Base-by-base conservation (phyloP, 2,113 vertebrate species). In the Corythornis vintsioides region DNA sequence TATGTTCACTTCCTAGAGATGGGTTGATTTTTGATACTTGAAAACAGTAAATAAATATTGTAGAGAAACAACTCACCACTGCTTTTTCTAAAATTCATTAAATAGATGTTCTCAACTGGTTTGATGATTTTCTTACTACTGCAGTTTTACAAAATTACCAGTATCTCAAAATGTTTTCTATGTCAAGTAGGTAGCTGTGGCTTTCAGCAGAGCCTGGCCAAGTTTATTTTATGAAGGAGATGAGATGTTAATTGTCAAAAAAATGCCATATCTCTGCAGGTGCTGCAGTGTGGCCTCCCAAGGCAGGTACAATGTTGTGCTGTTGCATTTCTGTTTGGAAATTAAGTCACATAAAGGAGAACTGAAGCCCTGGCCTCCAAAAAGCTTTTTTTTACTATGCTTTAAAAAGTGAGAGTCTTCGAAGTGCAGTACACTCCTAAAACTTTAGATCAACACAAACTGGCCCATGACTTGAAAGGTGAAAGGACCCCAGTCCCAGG, bases 51-150 rank as follows among this genome's bases (percentile, higher is more conserved):
- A 86, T 88, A 95, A 92, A 74, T 61, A 69, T 40, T 83, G 35
- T 78, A 83, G 55, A 85, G 57, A 84, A 88, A 56, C 9, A 73
- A 66, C 15, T 64, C 3, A 4, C 29, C 15, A 19, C 45, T 89
- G 13, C 75, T 84, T 95, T 82, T 35, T 3, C 9, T 85, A 70
- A 6, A 73, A 9, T 83, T 75, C 60, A 84, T 73, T 93, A 92
- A 95, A 96, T 33, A 66, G 80, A 42, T 47, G 2, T 86, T 89
- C 48, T 86, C n/a, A 88, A 10, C 29, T 89, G 19, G 13, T 89
- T 92, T 91, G 71, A 42, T 88, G 24, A 40, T 93, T 88, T 79
- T 77, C 35, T 88, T 74, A 80, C 14, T 90, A 52, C 79, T 86
- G 73, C 77, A 86, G 61, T 35, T 93, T 86, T 81, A 83, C 50